Percentiles rank a stretch among this genome's conserved stretches.
Conservation (phyloP, 2,113 vertebrate species). For the Ailuropoda melanoleuca region DNA sequence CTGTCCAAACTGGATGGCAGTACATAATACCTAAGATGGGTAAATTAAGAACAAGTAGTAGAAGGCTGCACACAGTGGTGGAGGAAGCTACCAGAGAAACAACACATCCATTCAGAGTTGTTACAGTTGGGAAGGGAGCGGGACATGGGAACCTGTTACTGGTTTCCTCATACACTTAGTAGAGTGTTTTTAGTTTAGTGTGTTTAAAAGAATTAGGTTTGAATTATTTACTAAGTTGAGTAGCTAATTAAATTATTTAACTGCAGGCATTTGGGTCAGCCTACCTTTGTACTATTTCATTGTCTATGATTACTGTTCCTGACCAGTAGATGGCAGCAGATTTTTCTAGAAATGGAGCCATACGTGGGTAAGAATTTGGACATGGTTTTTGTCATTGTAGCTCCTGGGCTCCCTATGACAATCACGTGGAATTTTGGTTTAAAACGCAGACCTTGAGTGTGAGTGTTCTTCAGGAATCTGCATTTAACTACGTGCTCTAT, state of each 20-base stretch:
- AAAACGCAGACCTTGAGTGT: neutral
- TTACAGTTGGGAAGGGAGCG: neutral
- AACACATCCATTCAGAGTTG: neutral
- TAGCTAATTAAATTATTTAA: neutral
- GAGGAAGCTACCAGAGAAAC: neutral
- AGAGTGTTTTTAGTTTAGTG: neutral
- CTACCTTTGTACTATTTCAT: neutral
- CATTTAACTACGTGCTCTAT: neutral
- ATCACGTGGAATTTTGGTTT: slow-evolving; percentile 13
- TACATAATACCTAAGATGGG: neutral
- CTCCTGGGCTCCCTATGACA: neutral
- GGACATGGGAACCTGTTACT: neutral
- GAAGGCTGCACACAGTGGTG: neutral
- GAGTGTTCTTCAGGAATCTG: neutral
- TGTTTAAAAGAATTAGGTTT: slow-evolving; percentile 24
- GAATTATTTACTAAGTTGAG: neutral
- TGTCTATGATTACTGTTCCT: neutral
- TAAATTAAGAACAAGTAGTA: neutral
- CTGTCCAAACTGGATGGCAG: neutral
- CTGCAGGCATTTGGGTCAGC: neutral
- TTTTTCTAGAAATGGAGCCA: neutral
- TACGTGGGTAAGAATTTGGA: neutral
- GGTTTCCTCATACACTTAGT: neutral
- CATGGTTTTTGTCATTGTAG: neutral
- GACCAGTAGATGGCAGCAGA: slow-evolving; percentile 76